Base-by-base conservation (phyloP, 2,888 invertebrate species). In the Hetaerina titia region DNA sequence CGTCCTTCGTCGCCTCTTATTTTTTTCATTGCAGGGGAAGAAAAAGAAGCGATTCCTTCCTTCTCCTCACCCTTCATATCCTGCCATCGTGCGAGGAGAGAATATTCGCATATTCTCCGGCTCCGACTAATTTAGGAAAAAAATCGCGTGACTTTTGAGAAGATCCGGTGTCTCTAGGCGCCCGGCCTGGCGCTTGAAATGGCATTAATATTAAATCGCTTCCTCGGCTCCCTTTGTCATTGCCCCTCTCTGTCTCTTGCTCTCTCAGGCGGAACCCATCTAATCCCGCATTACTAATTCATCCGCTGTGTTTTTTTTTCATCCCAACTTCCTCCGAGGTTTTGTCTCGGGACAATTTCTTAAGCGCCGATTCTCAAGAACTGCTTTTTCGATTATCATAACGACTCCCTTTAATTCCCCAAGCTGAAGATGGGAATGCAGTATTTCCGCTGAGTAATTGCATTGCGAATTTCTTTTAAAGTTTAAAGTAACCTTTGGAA, bases 141-240 rank as follows among this genome's bases (percentile, higher is more conserved):
- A 92, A 69, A 56, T 69, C 92, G 56, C 81, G 81, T 31, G 92
- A 92, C 56, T 69, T 92, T 64, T 92, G 92, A 45, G 64, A 69
- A 69, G 25, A 92, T 92, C 92, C 92, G 69, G 69, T 45, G 90
- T 90, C 64, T 60, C 31, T 22, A 63, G 69, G 69, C 56, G n/a
- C 69, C 56, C 74, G 56, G 69, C 56, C 57, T n/a, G 92, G 69
- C 64, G 69, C 92, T 69, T 64, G 56, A 19, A 92, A 56, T 56
- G 92, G 92, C 64, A 92, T 92, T 92, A 92, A 92, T 92, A 64
- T 69, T 92, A 92, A 92, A 92, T 92, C 69, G 45, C 64, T 25
- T 90, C 90, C 45, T 90, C 45, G 63, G 64, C 90, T 64, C 64
- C 81, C 89, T 89, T 89, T 89, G 89, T 89, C 89, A 89, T 58